Conservation (phyloP, 2,888 invertebrate species). For the Trissolcus brochymenae region DNA sequence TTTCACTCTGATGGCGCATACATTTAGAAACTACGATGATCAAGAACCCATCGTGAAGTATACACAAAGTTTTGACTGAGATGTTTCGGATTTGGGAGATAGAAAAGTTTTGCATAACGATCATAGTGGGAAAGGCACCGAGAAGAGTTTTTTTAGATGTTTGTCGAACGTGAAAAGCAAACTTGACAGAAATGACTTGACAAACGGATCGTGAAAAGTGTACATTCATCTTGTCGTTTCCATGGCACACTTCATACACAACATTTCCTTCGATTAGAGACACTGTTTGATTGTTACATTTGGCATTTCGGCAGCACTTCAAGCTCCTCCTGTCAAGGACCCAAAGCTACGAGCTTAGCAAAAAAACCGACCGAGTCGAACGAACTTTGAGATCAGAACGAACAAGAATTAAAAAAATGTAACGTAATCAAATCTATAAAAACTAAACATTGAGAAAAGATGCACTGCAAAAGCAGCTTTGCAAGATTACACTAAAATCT, state of each 20-base stretch:
- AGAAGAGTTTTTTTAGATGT: constrained; percentile 62
- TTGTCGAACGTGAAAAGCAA: constrained; percentile 28
- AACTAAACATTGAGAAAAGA: constrained; percentile 16
- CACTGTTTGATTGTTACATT: constrained; percentile 71
- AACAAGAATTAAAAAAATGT: not conserved
- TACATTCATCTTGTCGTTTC: constrained; percentile 15
- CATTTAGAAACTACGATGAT: too few species aligned
- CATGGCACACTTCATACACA: constrained; percentile 32
- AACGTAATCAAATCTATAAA: constrained; percentile 17
- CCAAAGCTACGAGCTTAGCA: constrained; percentile 33
- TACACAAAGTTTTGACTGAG: too few species aligned
- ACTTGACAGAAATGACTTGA: not conserved
- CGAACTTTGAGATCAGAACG: constrained; percentile 2
- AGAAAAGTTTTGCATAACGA: constrained; percentile 51
- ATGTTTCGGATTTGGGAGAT: constrained; percentile 9
- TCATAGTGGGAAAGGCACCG: constrained; percentile 66
- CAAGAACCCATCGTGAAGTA: too few species aligned
- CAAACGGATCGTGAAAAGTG: not conserved
- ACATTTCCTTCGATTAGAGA: constrained; percentile 62
- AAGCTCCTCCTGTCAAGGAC: constrained; percentile 63
- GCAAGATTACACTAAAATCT: not conserved
- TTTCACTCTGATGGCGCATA: not conserved
- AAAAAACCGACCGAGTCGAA: constrained; percentile 9
- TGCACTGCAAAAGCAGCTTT: constrained; percentile 2
- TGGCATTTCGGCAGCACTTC: constrained; percentile 72